Evolutionary conservation across 2,113 vertebrate species (phyloP).

Genomic region (Serinus canaria): DNA sequence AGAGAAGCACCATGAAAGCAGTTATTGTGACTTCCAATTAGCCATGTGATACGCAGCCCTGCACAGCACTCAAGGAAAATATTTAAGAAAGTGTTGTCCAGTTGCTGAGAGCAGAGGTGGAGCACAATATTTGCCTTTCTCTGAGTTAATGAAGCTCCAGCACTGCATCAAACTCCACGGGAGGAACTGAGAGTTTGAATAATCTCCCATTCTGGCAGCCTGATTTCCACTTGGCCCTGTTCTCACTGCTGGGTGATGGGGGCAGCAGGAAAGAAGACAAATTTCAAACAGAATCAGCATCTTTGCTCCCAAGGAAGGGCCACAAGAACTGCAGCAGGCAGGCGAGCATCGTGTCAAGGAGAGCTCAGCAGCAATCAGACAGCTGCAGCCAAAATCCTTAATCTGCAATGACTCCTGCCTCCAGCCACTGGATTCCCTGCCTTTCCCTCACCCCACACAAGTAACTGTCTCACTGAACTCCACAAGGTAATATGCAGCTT

Average conservation of each 20-base stretch:
- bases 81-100: background rate
- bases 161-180: background rate
- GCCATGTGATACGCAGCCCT: background rate
- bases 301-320: background rate
- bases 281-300: conserved; percentile 4
- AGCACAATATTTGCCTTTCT: background rate
- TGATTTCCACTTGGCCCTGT: background rate
- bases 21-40: conserved; percentile 39
- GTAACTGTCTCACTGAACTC: background rate
- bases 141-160: background rate
- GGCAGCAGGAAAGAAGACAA: background rate
- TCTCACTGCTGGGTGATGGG: background rate
- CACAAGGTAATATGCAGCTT: background rate
- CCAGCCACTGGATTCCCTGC: background rate
- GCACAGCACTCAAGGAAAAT: background rate
- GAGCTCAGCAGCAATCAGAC: conserved; percentile 13
- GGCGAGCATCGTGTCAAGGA: background rate
- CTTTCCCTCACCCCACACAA: background rate
- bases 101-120: background rate
- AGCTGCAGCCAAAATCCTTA: conserved; percentile 27
- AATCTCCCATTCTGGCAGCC: background rate
- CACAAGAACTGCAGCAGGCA: conserved; percentile 1
- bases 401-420: conserved; percentile 6
- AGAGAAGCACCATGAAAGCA: conserved; percentile 45
- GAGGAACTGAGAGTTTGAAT: background rate